Evolutionary conservation across 2,888 invertebrate species (phyloP), one percentile per base, ranked within the genome.

Genomic region (Dicyrtomina minuta): DNA sequence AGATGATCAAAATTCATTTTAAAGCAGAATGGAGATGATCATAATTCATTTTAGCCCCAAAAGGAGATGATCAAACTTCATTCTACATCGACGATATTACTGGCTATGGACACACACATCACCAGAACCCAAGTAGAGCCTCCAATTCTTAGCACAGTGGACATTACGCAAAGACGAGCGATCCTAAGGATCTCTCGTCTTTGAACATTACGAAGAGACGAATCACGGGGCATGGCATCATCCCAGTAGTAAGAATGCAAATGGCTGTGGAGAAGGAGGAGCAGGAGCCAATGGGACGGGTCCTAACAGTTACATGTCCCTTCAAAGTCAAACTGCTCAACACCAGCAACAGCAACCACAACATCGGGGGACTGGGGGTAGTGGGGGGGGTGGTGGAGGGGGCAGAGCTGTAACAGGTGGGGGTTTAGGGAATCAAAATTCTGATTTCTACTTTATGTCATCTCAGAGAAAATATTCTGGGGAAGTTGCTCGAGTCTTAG

Each of bases 401-500:
- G 59, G 66, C 41, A 67, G 65, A 79, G 79, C n/a, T 60, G 58
- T 43, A 78, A 82, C 79, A 69, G 81, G 60, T 13, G 70, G 55
- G 33, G 60, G 59, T 20, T 61, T 58, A n/a, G n/a, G n/a, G n/a
- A n/a, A n/a, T n/a, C n/a, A n/a, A n/a, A n/a, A n/a, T n/a, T n/a
- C n/a, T n/a, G n/a, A n/a, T n/a, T n/a, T n/a, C n/a, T n/a, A n/a
- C n/a, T n/a, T n/a, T n/a, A n/a, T n/a, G n/a, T n/a, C n/a, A n/a
- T n/a, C n/a, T n/a, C n/a, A n/a, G n/a, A n/a, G n/a, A n/a, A n/a
- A n/a, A n/a, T n/a, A n/a, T n/a, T n/a, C n/a, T n/a, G n/a, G n/a
- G n/a, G n/a, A n/a, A n/a, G n/a, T n/a, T n/a, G n/a, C n/a, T n/a
- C 84, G 91, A 78, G 91, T 92, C 49, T 92, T 89, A 81, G 91